These are phyloP conservation scores for Erebia ligea DNA, from an alignment of 2,888 invertebrate genomes.

Conservation along the genomic window DNA sequence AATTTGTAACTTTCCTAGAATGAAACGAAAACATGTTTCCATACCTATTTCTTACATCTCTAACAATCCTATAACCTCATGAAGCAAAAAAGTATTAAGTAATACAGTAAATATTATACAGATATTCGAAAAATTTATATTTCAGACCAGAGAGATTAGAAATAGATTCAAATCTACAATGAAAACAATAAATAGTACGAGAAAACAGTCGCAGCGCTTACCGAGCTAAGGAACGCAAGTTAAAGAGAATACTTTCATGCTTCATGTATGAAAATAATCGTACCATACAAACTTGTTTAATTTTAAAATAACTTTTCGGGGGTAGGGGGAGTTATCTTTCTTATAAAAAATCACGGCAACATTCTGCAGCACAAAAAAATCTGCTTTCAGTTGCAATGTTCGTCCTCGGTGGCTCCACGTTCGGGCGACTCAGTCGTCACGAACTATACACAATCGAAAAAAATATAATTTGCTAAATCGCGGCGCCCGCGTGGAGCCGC, in stretches of 20 bases:
- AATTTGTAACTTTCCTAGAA: constrained; percentile 62
- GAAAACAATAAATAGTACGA: constrained; percentile 55
- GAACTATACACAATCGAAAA: constrained; percentile 66
- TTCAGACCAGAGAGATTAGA: constrained; percentile 72
- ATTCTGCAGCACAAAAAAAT: constrained; percentile 69
- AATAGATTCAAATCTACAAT: constrained; percentile 77
- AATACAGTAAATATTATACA: constrained; percentile 71
- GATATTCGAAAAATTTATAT: constrained; percentile 64
- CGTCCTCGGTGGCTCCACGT: constrained; percentile 59
- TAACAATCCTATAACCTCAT: constrained; percentile 78
- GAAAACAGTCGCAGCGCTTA: constrained; percentile 46
- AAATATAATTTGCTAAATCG: constrained; percentile 67
- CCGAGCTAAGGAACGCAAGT: constrained; percentile 34
- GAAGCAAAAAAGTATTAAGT: constrained; percentile 82
- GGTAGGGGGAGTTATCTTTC: constrained; percentile 51
- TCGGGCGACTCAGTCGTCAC: constrained; percentile 63
- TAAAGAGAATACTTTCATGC: constrained; percentile 76
- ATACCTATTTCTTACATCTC: constrained; percentile 75
- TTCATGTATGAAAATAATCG: constrained; percentile 71
- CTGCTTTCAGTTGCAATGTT: constrained; percentile 69
- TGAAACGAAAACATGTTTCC: constrained; percentile 65
- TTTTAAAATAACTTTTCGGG: constrained; percentile 58
- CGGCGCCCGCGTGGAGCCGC: constrained; percentile 57
- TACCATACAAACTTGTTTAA: constrained; percentile 65
- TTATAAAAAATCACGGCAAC: constrained; percentile 72